These are phyloP conservation scores for Eristalis pertinax DNA, from an alignment of 2,888 invertebrate species.

Conservation along the genomic window DNA sequence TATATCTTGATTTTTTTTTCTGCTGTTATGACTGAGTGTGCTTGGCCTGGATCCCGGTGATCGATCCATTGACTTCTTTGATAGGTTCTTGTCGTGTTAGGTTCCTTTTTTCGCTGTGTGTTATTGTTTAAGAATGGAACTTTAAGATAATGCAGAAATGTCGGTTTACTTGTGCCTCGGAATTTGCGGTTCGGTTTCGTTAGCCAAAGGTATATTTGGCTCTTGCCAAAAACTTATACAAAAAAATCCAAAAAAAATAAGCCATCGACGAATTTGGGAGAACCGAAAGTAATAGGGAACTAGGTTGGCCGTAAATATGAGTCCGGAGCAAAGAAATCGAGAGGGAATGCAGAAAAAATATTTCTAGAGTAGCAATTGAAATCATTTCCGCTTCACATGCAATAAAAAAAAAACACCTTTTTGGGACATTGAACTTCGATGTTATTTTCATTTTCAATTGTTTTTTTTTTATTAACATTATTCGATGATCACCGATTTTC, in stretches of 20 bases:
- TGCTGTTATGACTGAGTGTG: slow-evolving; percentile 24
- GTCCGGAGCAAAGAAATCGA: background rate
- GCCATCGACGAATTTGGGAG: background rate
- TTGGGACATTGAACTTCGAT: background rate
- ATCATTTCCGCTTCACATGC: background rate
- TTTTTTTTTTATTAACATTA: background rate
- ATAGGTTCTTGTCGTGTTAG: slow-evolving; percentile 51
- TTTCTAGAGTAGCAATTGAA: background rate
- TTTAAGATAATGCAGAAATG: slow-evolving; percentile 75
- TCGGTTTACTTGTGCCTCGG: slow-evolving; percentile 70
- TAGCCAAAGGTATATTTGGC: slow-evolving; percentile 21
- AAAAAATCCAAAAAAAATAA: background rate
- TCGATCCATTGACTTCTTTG: slow-evolving; percentile 68
- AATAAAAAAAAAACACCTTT: background rate
- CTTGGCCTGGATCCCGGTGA: slow-evolving; percentile 54
- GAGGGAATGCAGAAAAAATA: background rate
- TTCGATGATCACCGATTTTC: background rate
- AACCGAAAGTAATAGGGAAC: background rate
- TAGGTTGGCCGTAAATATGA: background rate
- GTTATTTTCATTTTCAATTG: too few species aligned
- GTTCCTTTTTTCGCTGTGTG: slow-evolving; percentile 48
- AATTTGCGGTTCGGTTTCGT: slow-evolving; percentile 59
- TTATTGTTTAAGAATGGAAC: slow-evolving; percentile 67
- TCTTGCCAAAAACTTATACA: slow-evolving; percentile 1
- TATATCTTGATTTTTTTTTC: slow-evolving; percentile 41